phyloP scores from a whole-genome alignment of 2,888 invertebrate genomes.

The Nephrotoma appendiculata region DNA sequence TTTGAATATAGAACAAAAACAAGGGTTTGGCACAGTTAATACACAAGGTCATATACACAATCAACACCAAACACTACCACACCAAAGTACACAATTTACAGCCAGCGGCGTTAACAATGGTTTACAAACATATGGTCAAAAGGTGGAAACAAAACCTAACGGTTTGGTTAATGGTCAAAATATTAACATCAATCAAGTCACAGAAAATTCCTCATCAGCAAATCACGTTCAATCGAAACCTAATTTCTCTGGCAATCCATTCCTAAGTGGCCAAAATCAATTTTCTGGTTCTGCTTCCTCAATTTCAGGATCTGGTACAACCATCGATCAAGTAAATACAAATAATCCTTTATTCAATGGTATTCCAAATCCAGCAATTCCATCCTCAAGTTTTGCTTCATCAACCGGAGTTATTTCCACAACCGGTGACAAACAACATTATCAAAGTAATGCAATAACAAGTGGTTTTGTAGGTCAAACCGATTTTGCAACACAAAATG shows the following conservation, averaged over 20 bases:
- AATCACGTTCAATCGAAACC: neutral
- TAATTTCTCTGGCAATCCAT: neutral
- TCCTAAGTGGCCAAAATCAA: neutral
- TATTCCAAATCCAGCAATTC: neutral
- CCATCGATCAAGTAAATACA: neutral
- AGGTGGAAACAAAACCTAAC: neutral
- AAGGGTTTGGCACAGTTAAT: neutral
- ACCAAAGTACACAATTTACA: neutral
- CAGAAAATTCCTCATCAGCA: neutral
- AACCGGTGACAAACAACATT: neutral
- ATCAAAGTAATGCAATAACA: neutral
- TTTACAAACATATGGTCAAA: neutral
- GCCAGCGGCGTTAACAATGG: neutral
- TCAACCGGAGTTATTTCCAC: neutral
- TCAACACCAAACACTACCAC: neutral
- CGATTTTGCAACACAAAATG: neutral
- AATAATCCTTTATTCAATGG: constrained; percentile 1
- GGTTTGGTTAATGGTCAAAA: neutral
- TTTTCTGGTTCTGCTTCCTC: neutral
- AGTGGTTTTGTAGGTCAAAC: neutral
- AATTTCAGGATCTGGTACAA: neutral
- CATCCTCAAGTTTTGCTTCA: neutral
- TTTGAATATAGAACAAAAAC: neutral
- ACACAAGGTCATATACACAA: neutral
- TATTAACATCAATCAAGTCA: neutral